These are phyloP conservation scores for Catocala nupta DNA, from an alignment of 2,888 invertebrate species.

Conservation along the genomic window DNA sequence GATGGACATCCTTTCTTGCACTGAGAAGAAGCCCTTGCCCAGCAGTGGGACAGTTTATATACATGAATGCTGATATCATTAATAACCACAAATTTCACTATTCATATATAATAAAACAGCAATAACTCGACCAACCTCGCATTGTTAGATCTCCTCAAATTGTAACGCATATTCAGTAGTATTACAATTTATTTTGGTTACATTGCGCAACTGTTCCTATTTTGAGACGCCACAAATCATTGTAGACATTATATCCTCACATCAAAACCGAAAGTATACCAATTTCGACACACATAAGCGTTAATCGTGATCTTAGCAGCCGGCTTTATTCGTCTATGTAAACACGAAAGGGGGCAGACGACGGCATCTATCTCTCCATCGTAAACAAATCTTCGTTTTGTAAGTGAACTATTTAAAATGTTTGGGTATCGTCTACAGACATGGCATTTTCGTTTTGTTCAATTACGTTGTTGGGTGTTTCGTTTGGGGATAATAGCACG, in stretches of 20 bases:
- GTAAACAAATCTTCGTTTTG: constrained; percentile 59
- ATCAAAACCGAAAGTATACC: constrained; percentile 18
- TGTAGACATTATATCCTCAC: constrained; percentile 13
- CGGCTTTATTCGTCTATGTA: constrained; percentile 44
- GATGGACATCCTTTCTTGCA: too few relatives aligned
- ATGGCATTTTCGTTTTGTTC: constrained; percentile 5
- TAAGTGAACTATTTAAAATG: constrained; percentile 59
- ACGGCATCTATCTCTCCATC: constrained; percentile 49
- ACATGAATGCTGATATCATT: too few relatives aligned
- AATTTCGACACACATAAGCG: constrained; percentile 23
- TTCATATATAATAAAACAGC: too few relatives aligned
- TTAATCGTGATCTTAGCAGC: constrained; percentile 19
- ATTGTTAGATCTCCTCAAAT: too few relatives aligned
- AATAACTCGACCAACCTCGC: too few relatives aligned
- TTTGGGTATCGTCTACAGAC: constrained; percentile 32
- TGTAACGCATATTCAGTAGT: too few relatives aligned
- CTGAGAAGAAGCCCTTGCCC: too few relatives aligned
- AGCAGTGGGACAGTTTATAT: too few relatives aligned
- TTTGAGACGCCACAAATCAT: constrained; percentile 20
- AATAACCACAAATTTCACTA: too few relatives aligned
- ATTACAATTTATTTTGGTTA: not conserved
- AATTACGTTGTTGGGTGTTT: too few relatives aligned
- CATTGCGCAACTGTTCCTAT: not conserved
- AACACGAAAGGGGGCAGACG: constrained; percentile 57
- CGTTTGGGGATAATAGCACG: too few relatives aligned